Conservation (phyloP, 2,797 vertebrate genomes). For the Scleropages formosus region DNA sequence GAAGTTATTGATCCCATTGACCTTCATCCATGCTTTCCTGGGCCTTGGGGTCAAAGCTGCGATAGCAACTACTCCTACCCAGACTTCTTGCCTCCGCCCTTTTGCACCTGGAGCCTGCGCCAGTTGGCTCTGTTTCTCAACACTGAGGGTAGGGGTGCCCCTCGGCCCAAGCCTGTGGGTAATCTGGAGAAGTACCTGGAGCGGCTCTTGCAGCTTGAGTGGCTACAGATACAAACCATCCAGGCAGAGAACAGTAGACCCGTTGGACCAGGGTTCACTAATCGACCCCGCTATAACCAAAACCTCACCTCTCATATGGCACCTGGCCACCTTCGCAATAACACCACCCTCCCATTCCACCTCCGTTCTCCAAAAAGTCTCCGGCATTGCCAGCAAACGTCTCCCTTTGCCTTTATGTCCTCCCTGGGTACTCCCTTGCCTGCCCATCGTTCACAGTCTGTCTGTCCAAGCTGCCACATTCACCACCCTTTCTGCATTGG, state of each 20-base stretch:
- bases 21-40: slow-evolving; percentile 49
- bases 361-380: slow-evolving; percentile 71
- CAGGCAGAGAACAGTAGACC: slow-evolving; percentile 68
- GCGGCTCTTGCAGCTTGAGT: slow-evolving; percentile 82
- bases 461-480: slow-evolving; percentile 71
- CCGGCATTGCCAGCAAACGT: slow-evolving; percentile 71
- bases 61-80: slow-evolving; percentile 64
- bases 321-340: slow-evolving; percentile 23
- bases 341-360: slow-evolving; percentile 63
- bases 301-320: neutral
- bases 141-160: slow-evolving; percentile 56
- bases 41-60: slow-evolving; percentile 36
- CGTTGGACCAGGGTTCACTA: slow-evolving; percentile 26
- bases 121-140: slow-evolving; percentile 76
- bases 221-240: slow-evolving; percentile 78
- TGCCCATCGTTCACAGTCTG: slow-evolving; percentile 52
- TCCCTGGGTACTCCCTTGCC: slow-evolving; percentile 55
- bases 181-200: slow-evolving; percentile 77
- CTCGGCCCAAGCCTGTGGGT: slow-evolving; percentile 59
- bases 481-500: slow-evolving; percentile 60
- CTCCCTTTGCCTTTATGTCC: slow-evolving; percentile 64
- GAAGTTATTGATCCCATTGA: slow-evolving; percentile 71
- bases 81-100: slow-evolving; percentile 86
- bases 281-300: slow-evolving; percentile 50
- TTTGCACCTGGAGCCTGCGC: slow-evolving; percentile 82